Evolutionary conservation across 1,140 invertebrate species (phyloP), one percentile per base, ranked within the genome.

Genomic region (Rhyacophila brunnea): DNA sequence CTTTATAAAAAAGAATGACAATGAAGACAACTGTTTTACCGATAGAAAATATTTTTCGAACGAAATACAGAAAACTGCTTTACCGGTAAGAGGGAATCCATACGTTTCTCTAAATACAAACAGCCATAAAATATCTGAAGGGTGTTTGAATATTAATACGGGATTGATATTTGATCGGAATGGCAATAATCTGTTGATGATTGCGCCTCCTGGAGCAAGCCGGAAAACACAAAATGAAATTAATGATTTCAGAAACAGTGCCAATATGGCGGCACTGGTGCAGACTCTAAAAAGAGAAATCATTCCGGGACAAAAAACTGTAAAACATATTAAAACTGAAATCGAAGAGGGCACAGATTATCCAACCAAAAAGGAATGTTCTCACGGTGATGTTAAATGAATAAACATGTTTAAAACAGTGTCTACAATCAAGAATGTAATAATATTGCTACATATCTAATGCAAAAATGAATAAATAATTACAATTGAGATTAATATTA

Each of bases 121-220:
- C 34, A 40, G 13, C 18, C 46, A 50, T 32, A 58, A 58, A 50
- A 44, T 45, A 9, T 9, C 14, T 1, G 47, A 65, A 32, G 38
- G 56, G 19, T 38, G 47, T 14, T 42, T 60, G 14, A 64, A 60
- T 44, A 53, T 43, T 13, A 59, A 51, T 19, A 50, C 44, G 7
- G 50, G 62, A 20, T 60, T 78, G 11, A 67, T 79, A 11, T 79
- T 74, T 43, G 84, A 87, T 63, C 76, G 80, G 38, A 86, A 86
- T 68, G 81, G 83, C 0, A 86, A 85, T 58, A 85, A 85, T 70
- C 65, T 87, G 4, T 54, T 86, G 34, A 86, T 86, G 83, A 85
- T 86, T 9, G 83, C 83, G 0, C 81, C 84, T 0, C 66, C 65
- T 28, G 23, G 23, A 48, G 62, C 57, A 11, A 67, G 67, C 0